Evolutionary conservation across 2,797 vertebrate species (phyloP), one percentile per base, ranked within the genome.

Genomic region (Alfaro cultratus): DNA sequence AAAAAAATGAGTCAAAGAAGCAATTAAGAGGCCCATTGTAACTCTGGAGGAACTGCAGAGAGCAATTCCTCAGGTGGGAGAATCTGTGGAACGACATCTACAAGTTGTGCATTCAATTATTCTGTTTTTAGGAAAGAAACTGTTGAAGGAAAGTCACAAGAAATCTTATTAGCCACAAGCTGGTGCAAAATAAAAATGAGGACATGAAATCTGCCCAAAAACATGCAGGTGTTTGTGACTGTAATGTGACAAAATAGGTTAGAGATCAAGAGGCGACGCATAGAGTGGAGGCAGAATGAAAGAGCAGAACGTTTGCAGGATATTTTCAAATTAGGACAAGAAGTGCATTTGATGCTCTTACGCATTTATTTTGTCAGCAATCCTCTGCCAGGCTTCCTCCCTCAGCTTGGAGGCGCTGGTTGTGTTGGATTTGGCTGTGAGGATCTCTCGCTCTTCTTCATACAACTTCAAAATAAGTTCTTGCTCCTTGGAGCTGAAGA

Each of bases 371-470:
- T 86, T 86, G 43, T 94, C 93, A 39, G 94, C 93, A n/a, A 95
- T 95, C 41, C 94, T 92, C 90, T 95, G 93, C 94, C 94, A 95
- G 75, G 94, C 93, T 31, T 92, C 94, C 80, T 94, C 92, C 57
- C 93, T 89, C 80, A 91, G 85, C 60, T 90, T 94, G 1, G 94
- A 93, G 75, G 93, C 93, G 29, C 84, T 93, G 74, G 90, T 90
- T 0, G 94, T 95, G 91, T 95, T 95, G 80, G 94, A 95, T 5
- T 94, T 95, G 55, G 92, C 90, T 9, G 92, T 93, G 0, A 95
- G 47, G 34, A 94, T 83, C 4, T 84, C 90, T 74, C 80, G 80
- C 53, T 95, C 94, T 41, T 94, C 92, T 76, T 93, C 94, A 80
- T 94, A 95, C 77, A 91, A 82, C 88, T 81, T 93, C 75, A 95